These are phyloP conservation scores for Noctua janthina DNA, from an alignment of 2,888 invertebrate genomes.

Conservation along the genomic window DNA sequence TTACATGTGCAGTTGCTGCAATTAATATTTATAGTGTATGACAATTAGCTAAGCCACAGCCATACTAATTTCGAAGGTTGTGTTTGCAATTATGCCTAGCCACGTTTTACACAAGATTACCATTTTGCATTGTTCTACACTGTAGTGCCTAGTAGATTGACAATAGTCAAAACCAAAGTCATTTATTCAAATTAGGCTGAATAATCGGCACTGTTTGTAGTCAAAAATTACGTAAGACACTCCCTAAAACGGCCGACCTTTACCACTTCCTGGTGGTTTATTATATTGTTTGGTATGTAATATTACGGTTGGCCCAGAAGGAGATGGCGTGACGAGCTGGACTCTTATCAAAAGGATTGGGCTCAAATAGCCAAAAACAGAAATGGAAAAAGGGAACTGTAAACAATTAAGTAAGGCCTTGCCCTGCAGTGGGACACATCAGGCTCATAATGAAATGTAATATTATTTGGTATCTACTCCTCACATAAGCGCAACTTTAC, in stretches of 20 bases:
- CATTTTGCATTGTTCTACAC: background rate
- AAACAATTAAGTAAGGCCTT: no score
- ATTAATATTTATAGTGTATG: constrained; percentile 11
- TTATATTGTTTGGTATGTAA: background rate
- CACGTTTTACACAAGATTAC: background rate
- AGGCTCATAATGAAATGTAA: background rate
- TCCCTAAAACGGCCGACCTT: background rate
- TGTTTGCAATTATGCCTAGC: background rate
- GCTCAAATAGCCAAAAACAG: no score
- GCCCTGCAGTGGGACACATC: no score
- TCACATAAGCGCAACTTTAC: background rate
- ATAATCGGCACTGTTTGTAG: background rate
- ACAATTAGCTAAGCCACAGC: background rate
- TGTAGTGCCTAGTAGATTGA: background rate
- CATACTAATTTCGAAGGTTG: background rate
- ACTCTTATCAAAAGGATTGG: no score
- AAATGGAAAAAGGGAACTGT: no score
- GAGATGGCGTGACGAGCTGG: no score
- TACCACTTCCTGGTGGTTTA: background rate
- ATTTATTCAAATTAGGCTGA: background rate
- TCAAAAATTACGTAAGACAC: background rate
- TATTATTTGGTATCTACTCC: background rate
- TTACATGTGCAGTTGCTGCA: constrained; percentile 10
- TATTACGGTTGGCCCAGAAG: background rate
- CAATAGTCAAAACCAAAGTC: background rate